These are phyloP conservation scores for Platycnemis pennipes DNA, from an alignment of 2,888 invertebrate genomes.

Conservation along the genomic window DNA sequence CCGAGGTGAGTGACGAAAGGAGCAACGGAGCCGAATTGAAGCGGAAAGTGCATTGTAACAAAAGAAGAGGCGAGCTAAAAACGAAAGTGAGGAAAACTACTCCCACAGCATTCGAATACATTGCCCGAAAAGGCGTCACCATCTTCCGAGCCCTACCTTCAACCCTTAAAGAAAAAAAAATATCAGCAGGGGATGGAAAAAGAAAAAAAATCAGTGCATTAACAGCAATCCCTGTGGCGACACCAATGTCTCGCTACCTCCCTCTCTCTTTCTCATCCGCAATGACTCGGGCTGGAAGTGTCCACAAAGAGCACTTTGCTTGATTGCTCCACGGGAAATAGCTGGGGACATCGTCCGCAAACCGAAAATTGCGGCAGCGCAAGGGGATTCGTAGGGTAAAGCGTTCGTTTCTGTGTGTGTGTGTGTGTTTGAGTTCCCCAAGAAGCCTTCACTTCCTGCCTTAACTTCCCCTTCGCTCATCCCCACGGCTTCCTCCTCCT, in stretches of 20 bases:
- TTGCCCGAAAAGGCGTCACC: no score
- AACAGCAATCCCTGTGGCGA: neutral
- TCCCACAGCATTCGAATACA: no score
- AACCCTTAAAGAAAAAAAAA: no score
- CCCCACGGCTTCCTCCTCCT: neutral
- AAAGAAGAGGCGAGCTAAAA: no score
- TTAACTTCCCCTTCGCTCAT: neutral
- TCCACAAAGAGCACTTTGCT: constrained; percentile 20
- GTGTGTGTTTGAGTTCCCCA: neutral
- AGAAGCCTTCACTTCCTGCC: neutral
- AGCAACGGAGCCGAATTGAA: no score
- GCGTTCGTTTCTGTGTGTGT: neutral
- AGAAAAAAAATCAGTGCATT: neutral
- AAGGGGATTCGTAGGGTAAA: constrained; percentile 5
- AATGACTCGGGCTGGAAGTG: neutral
- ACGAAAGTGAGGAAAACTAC: no score
- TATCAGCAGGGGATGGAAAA: neutral
- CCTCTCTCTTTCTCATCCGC: no score
- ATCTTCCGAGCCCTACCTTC: no score
- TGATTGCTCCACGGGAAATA: neutral
- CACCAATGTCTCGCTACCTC: neutral
- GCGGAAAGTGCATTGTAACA: no score
- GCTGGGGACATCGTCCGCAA: neutral
- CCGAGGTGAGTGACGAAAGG: no score
- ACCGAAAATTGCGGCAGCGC: neutral